Conservation (phyloP, 2,888 invertebrate species). For the Volucella inanis region DNA sequence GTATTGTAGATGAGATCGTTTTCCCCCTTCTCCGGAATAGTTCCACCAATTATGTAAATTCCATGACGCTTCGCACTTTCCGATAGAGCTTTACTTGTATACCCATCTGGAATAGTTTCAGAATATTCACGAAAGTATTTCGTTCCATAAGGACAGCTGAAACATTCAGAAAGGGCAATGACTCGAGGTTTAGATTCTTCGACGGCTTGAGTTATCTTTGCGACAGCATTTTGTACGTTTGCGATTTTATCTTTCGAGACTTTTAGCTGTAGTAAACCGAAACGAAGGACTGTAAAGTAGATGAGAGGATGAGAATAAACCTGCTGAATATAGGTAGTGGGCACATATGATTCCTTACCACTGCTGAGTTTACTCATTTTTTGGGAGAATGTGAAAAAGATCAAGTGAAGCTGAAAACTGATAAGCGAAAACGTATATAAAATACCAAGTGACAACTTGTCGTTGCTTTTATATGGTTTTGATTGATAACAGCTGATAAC, state of each 20-base stretch:
- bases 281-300: slow-evolving; percentile 78
- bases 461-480: neutral
- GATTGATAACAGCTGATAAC: slow-evolving; percentile 34
- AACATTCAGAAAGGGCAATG: slow-evolving; percentile 92
- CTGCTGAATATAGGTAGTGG: neutral
- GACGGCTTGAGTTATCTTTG: slow-evolving; percentile 88
- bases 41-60: slow-evolving; percentile 94
- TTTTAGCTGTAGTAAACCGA: slow-evolving; percentile 92
- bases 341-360: slow-evolving; percentile 14
- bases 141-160: slow-evolving; percentile 97
- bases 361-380: slow-evolving; percentile 42
- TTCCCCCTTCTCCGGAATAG: slow-evolving; percentile 91
- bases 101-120: slow-evolving; percentile 91
- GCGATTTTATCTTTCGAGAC: slow-evolving; percentile 89
- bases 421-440: neutral
- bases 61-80: slow-evolving; percentile 89
- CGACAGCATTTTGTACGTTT: slow-evolving; percentile 89
- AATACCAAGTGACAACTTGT: neutral
- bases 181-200: slow-evolving; percentile 86
- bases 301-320: neutral
- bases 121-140: slow-evolving; percentile 93
- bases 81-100: slow-evolving; percentile 89
- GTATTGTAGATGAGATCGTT: slow-evolving; percentile 89
- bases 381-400: neutral
- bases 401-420: neutral